These are phyloP conservation scores for Melanostoma scalare DNA, from an alignment of 2,888 invertebrate genomes.

Conservation along the genomic window DNA sequence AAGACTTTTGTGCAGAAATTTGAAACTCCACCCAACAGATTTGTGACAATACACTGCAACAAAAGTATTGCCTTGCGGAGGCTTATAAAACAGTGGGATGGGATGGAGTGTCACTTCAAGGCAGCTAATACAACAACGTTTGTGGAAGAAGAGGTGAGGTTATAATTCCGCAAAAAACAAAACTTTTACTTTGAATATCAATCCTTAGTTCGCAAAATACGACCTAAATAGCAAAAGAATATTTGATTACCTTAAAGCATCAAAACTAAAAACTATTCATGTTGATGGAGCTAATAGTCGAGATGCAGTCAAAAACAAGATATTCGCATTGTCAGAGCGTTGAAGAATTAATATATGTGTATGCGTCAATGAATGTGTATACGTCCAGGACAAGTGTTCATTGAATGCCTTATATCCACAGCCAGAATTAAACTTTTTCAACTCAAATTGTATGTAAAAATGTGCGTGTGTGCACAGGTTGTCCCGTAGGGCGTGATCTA, in stretches of 20 bases:
- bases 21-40: slow-evolving; percentile 84
- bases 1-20: slow-evolving; percentile 82
- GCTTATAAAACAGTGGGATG: slow-evolving; percentile 73
- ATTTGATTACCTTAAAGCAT: slow-evolving; percentile 76
- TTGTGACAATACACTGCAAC: slow-evolving; percentile 78
- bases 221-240: slow-evolving; percentile 74
- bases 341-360: background rate
- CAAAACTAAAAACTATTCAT: slow-evolving; percentile 76
- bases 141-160: slow-evolving; percentile 75
- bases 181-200: slow-evolving; percentile 22
- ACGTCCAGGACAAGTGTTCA: no score
- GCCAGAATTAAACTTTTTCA: no score
- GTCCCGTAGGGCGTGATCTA: no score
- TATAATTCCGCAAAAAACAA: background rate
- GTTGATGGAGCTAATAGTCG: slow-evolving; percentile 75
- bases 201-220: slow-evolving; percentile 76
- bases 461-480: no score
- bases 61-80: slow-evolving; percentile 77
- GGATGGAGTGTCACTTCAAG: background rate
- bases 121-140: slow-evolving; percentile 72
- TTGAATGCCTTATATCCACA: no score
- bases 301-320: slow-evolving; percentile 75
- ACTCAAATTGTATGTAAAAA: no score
- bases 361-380: no score
- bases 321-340: slow-evolving; percentile 76